Base-by-base conservation (phyloP, 2,797 vertebrate species). In the Simalia tracyae region DNA sequence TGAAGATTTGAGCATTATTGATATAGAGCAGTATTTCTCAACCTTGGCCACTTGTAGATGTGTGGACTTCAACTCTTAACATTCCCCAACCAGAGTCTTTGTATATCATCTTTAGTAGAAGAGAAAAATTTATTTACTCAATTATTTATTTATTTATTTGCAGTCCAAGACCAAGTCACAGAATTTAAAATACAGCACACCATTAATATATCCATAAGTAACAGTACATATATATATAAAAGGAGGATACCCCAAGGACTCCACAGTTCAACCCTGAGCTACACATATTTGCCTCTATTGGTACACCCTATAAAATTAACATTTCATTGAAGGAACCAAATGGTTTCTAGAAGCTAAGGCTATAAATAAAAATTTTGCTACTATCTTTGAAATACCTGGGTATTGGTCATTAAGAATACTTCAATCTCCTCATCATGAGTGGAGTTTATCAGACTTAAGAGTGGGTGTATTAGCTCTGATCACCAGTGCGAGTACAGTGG, bases 1-100 rank as follows among this genome's bases (percentile, higher is more conserved):
- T 97, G 94, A 97, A 96, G 96, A 97, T 95, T 96, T 97, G 95
- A 97, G 93, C 95, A 97, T 97, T 96, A 94, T 95, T 96, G 95
- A 86, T 95, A 96, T 92, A 95, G 95, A 42, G 42, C 42, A 42
- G 42, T 42, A 42, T 42, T 42, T 42, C 42, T 42, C 42, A 42
- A 42, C 42, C 42, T 42, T 42, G 42, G 3, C 3, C 42, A 42
- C 42, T 42, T 42, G 42, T 42, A 42, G 42, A 42, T 42, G 42
- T 42, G 42, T 42, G 42, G 42, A 42, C 42, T 42, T 42, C 42
- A 42, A 42, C 42, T 42, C 42, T 42, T 42, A 42, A 42, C 42
- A 42, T 42, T 42, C 42, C 42, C 42, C 42, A 42, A 42, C 42
- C 42, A 42, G 42, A 81, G 42, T 81, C 36, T 81, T 81, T 81